A percentile compares a stretch with the other conserved stretches of the same genome.
phyloP scores from a whole-genome alignment of 2,113 vertebrate genomes.

The Microtus montanus region DNA sequence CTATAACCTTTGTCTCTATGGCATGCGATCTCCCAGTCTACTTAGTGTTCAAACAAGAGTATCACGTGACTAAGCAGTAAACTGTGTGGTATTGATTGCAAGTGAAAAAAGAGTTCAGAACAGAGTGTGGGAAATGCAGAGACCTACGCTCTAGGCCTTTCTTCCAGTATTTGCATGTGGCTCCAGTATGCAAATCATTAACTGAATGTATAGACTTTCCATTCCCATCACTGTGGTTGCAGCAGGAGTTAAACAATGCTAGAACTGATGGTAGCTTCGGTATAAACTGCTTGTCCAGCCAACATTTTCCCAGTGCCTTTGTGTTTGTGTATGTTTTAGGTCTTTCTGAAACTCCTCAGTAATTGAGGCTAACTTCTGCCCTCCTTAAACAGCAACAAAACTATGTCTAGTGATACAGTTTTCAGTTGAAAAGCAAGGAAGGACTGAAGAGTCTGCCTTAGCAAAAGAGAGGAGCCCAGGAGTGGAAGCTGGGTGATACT shows the following conservation, averaged over 20 bases:
- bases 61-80: slow-evolving; percentile 3
- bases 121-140: slow-evolving; percentile 66
- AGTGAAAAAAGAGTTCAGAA: slow-evolving; percentile 52
- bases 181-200: slow-evolving; percentile 70
- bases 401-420: too few species aligned
- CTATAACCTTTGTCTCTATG: not conserved
- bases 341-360: not conserved
- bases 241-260: slow-evolving; percentile 14
- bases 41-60: slow-evolving; percentile 16
- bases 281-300: not conserved
- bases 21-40: not conserved
- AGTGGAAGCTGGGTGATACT: too few species aligned
- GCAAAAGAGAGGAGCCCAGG: too few species aligned
- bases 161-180: slow-evolving; percentile 65
- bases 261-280: not conserved
- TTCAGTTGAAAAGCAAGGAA: too few species aligned
- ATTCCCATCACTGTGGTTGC: slow-evolving; percentile 63
- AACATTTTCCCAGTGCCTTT: not conserved
- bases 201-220: slow-evolving; percentile 75
- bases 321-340: not conserved
- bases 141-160: not conserved
- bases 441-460: too few species aligned
- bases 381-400: not conserved
- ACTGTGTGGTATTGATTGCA: slow-evolving; percentile 61
- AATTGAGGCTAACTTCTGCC: not conserved